Conservation (phyloP, 1,140 invertebrate species). For the Drosophila micromelanica region DNA sequence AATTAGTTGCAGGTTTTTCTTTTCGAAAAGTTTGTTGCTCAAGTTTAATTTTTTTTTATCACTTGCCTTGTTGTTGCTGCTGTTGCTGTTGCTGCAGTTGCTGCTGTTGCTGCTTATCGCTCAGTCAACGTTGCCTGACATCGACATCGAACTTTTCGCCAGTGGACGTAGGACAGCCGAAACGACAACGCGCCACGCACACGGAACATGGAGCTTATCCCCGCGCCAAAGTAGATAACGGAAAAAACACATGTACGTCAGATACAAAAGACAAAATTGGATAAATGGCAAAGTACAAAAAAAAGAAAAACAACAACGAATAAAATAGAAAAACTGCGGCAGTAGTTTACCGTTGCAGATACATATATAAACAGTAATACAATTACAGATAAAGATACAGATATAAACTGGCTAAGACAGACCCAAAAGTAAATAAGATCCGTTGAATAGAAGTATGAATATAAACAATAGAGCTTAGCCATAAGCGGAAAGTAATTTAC, state of each 20-base stretch:
- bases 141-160: constrained; percentile 42
- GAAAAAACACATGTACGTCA: constrained; percentile 48
- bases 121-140: constrained; percentile 37
- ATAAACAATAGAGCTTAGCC: constrained; percentile 12
- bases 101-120: constrained; percentile 35
- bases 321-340: background rate
- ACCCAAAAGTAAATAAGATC: constrained; percentile 6
- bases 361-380: background rate
- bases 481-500: background rate
- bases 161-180: constrained; percentile 27
- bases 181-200: constrained; percentile 42
- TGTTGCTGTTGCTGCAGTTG: constrained; percentile 1
- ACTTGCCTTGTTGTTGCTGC: constrained; percentile 49
- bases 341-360: background rate
- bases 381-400: constrained; percentile 9
- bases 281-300: constrained; percentile 11
- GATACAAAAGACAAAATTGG: constrained; percentile 48
- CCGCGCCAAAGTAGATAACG: constrained; percentile 48
- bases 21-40: constrained; percentile 46
- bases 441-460: constrained; percentile 12
- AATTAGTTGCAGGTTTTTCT: constrained; percentile 63
- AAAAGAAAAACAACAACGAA: constrained; percentile 9
- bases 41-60: constrained; percentile 50
- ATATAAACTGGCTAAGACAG: constrained; percentile 1
- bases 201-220: constrained; percentile 39